A percentile compares a stretch with the other conserved stretches of the same genome.
Evolutionary conservation across 2,888 invertebrate species (phyloP).

Genomic region (Agapostemon virescens): DNA sequence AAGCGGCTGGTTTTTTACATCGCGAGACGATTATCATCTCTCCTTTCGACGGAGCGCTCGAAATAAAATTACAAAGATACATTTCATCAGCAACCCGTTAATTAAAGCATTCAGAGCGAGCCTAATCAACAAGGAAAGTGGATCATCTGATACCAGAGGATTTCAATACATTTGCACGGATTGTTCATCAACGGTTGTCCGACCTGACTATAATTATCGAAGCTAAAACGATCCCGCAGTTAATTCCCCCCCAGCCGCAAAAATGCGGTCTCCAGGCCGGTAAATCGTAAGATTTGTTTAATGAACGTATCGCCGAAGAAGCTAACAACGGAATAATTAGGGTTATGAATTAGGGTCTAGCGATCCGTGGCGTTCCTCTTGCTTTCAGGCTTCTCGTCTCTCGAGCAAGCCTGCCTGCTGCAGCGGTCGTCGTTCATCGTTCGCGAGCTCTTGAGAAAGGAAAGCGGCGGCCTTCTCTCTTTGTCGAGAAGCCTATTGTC

Average conservation of each 20-base stretch:
- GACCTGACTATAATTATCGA: no score
- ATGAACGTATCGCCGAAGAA: background rate
- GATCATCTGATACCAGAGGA: no score
- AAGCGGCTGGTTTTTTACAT: no score
- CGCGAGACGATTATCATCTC: no score
- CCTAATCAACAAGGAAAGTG: no score
- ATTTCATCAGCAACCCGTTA: no score
- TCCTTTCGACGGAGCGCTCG: no score
- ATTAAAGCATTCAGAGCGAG: no score
- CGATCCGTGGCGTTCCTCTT: conserved; percentile 36
- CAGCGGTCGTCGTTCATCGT: conserved; percentile 50
- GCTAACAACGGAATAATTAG: conserved; percentile 14
- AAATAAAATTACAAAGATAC: no score
- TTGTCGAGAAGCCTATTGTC: conserved; percentile 68
- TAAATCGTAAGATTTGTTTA: conserved; percentile 3
- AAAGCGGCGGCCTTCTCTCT: conserved; percentile 68
- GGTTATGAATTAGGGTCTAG: conserved; percentile 37
- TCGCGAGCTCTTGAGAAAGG: conserved; percentile 68
- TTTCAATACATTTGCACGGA: no score
- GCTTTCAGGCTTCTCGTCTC: conserved; percentile 56
- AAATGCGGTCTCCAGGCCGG: background rate
- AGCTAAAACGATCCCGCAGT: background rate
- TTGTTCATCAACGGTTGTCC: no score
- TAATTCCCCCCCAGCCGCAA: background rate
- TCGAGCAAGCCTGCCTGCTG: conserved; percentile 39